Evolutionary conservation across 2,113 vertebrate species (phyloP).

Genomic region (Rhinichthys klamathensis): DNA sequence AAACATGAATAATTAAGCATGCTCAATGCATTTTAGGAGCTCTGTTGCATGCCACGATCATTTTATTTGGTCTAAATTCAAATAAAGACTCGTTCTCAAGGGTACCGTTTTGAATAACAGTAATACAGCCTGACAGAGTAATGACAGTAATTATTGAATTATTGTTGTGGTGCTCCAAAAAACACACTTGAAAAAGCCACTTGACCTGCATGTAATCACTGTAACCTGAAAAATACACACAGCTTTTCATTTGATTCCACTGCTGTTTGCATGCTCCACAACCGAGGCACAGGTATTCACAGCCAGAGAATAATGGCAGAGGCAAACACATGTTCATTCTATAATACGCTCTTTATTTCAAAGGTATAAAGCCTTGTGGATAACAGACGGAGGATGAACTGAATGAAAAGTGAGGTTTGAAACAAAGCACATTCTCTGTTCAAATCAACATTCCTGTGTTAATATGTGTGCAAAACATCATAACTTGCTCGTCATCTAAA

Average conservation of each 20-base stretch:
- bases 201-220: slow-evolving; percentile 35
- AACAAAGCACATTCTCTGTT: background rate
- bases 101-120: slow-evolving; percentile 23
- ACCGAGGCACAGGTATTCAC: no score
- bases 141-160: slow-evolving; percentile 52
- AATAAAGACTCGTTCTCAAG: slow-evolving; percentile 21
- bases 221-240: slow-evolving; percentile 35
- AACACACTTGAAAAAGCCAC: slow-evolving; percentile 9
- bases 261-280: background rate
- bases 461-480: background rate
- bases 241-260: slow-evolving; percentile 9
- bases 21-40: background rate
- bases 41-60: background rate
- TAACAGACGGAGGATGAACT: background rate
- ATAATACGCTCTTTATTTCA: background rate
- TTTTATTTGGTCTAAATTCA: background rate
- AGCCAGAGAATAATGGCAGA: slow-evolving; percentile 5
- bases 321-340: background rate
- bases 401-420: background rate
- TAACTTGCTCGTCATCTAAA: background rate
- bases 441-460: background rate
- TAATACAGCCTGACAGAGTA: slow-evolving; percentile 38
- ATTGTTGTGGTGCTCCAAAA: slow-evolving; percentile 32
- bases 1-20: slow-evolving; percentile 39
- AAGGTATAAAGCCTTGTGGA: background rate